Base-by-base conservation (phyloP, 2,888 invertebrate genomes). In the Poecilus cupreus region DNA sequence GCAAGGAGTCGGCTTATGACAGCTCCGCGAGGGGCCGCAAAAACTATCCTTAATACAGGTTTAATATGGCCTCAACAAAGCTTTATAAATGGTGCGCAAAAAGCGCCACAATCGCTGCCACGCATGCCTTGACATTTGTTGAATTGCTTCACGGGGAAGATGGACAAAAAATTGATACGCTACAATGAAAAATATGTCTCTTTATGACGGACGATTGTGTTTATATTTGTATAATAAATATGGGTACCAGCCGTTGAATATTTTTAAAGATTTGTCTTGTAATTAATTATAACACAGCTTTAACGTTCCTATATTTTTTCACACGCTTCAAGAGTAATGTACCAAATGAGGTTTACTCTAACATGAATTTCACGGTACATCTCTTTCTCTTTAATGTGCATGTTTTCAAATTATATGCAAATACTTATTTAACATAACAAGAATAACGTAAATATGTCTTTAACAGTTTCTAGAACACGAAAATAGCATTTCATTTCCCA, bases 41-140 rank as follows among this genome's bases (percentile, higher is more conserved):
- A 84, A 84, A 83, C 83, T 83, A 26, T 79, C 20, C 51, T 72
- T 70, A 83, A 85, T 85, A 83, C 81, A 70, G 83, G 82, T 83
- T 84, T 83, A 84, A 83, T 83, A 84, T 82, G 83, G 22, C 22
- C 43, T 37, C 80, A 72, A 72, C 72, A 72, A 80, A 80, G 80
- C 80, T 57, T 80, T 74, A 80, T 74, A 80, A 80, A 80, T 74
- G 43, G 72, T 74, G 20, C 0, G 24, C 72, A 80, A 80, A 80
- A 80, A 80, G 22, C 20, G 26, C 16, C 10, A 72, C 54, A 80
- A 80, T 78, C 32, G 22, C 60, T 24, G 8, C 0, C 18, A 60
- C 18, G 60, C 60, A 60, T 46, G 43, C 13, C 64, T 18, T 11
- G 24, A 72, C 46, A 46, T 72, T 72, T 46, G 72, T 72, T 20